phyloP scores from a whole-genome alignment of 2,888 invertebrate genomes.

The Yponomeuta evonymella region DNA sequence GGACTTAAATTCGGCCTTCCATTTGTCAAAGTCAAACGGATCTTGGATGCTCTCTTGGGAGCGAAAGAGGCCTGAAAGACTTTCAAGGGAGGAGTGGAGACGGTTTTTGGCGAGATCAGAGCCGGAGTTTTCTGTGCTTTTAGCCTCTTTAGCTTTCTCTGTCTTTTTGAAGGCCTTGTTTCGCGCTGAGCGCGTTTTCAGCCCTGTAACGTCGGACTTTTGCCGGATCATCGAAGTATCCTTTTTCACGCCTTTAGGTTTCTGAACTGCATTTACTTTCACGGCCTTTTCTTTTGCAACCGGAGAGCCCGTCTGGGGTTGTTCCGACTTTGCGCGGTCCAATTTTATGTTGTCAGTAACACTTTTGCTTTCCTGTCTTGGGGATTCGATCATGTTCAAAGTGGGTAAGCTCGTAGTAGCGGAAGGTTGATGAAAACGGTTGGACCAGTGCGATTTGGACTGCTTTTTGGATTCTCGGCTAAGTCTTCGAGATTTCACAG shows the following conservation, averaged over 20 bases:
- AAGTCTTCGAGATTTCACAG: slow-evolving; percentile 85
- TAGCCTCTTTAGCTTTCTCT: slow-evolving; percentile 46
- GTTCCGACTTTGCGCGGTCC: slow-evolving; percentile 60
- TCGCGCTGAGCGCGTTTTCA: slow-evolving; percentile 63
- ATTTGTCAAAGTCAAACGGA: slow-evolving; percentile 64
- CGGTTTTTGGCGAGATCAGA: slow-evolving; percentile 57
- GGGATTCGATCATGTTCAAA: slow-evolving; percentile 74
- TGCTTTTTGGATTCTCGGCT: slow-evolving; percentile 74
- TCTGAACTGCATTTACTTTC: slow-evolving; percentile 4
- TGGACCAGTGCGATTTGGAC: slow-evolving; percentile 70
- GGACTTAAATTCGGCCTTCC: slow-evolving; percentile 61
- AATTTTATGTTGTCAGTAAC: slow-evolving; percentile 38
- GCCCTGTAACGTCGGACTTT: slow-evolving; percentile 78
- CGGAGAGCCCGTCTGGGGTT: slow-evolving; percentile 37
- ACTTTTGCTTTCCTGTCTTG: slow-evolving; percentile 57
- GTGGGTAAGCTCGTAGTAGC: slow-evolving; percentile 89
- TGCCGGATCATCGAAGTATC: slow-evolving; percentile 68
- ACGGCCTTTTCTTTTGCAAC: slow-evolving; percentile 8
- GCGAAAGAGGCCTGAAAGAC: slow-evolving; percentile 56
- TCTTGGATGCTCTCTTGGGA: slow-evolving; percentile 65
- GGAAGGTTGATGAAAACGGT: slow-evolving; percentile 87
- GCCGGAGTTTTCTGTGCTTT: slow-evolving; percentile 35
- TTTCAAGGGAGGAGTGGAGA: slow-evolving; percentile 64
- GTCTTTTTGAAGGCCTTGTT: slow-evolving; percentile 48
- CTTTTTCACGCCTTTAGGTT: slow-evolving; percentile 25